A percentile compares a stretch with the other conserved stretches of the same genome.
Conservation (phyloP, 2,888 invertebrate species). For the Melanophora roralis region DNA sequence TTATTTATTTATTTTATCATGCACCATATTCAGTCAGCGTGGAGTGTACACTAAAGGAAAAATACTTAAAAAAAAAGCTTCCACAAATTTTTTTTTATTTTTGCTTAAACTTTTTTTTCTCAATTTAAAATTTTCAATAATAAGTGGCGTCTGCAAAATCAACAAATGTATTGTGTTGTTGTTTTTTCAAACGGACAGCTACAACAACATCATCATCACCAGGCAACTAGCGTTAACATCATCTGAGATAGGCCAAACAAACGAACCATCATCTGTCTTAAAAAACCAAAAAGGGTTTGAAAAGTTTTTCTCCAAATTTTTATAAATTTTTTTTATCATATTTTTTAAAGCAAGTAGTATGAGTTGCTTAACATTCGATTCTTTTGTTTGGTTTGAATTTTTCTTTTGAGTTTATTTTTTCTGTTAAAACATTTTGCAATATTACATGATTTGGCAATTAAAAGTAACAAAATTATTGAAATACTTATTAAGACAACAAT, state of each 20-base stretch:
- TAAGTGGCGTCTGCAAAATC: slow-evolving; percentile 33
- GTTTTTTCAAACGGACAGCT: background rate
- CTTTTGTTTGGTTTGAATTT: slow-evolving; percentile 35
- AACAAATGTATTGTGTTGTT: slow-evolving; percentile 5
- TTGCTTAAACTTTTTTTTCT: background rate
- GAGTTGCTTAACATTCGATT: slow-evolving; percentile 52
- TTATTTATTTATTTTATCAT: too few species aligned
- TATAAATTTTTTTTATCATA: slow-evolving; percentile 4
- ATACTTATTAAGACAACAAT: slow-evolving; percentile 17
- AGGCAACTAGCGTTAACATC: slow-evolving; percentile 21
- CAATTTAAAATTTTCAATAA: slow-evolving; percentile 17
- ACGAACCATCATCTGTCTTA: slow-evolving; percentile 43
- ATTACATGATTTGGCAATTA: slow-evolving; percentile 65
- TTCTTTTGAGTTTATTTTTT: slow-evolving; percentile 2
- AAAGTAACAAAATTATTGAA: slow-evolving; percentile 47
- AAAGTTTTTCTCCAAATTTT: slow-evolving; percentile 24
- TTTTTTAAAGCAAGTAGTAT: background rate
- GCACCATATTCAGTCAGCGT: too few species aligned
- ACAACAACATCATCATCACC: slow-evolving; percentile 34
- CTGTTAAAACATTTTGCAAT: slow-evolving; percentile 57
- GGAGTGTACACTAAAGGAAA: background rate
- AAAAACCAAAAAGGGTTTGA: slow-evolving; percentile 43
- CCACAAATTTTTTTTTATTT: background rate
- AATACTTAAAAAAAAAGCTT: background rate
- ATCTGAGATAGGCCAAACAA: slow-evolving; percentile 25